Base-by-base conservation (phyloP, 2,888 invertebrate genomes). In the Coenonympha arcania region DNA sequence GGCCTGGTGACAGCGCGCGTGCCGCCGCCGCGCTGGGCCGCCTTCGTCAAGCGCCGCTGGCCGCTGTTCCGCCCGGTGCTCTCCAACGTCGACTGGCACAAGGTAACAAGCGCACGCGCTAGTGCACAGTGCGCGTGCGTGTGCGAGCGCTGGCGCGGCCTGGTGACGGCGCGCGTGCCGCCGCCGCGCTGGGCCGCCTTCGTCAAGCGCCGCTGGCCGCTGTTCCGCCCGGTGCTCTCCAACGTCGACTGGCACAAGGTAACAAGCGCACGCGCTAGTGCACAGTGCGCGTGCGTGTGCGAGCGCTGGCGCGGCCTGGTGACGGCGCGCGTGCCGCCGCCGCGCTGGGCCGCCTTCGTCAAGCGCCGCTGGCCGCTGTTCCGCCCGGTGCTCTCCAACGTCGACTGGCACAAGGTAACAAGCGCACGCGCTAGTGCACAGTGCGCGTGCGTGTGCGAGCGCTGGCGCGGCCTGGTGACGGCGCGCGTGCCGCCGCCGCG, bases 351-450 rank as follows among this genome's bases (percentile, higher is more conserved):
- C 57, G 88, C 88, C 57, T 94, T 92, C 73, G 90, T 93, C 0
- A 88, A 89, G 62, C 85, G 90, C 43, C 88, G 96, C 48, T 98
- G 96, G 95, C 96, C 96, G 15, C 88, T 97, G 11, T 95, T 93
- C 73, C 89, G 91, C 53, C 92, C 93, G n/a, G 86, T 93, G 52
- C 88, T 90, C 43, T 84, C 87, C 41, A 89, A 92, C 50, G 87
- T 89, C 13, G 91, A 94, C 75, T 96, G 95, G 95, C 93, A 93
- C 63, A 90, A 90, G 73, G 90, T 93, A 46, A 4, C 16, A n/a
- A n/a, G n/a, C n/a, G n/a, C n/a, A n/a, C n/a, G n/a, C 96, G 0
- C 86, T 97, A n/a, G 64, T 94, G 95, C 91, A 93, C 93, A n/a
- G 66, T 94, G 93, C 50, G 93, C 94, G 30, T 92, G 93, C 71